A percentile compares a stretch with the other conserved stretches of the same genome.
Evolutionary conservation across 2,797 vertebrate genomes (phyloP).

Genomic region (Karalla daura): DNA sequence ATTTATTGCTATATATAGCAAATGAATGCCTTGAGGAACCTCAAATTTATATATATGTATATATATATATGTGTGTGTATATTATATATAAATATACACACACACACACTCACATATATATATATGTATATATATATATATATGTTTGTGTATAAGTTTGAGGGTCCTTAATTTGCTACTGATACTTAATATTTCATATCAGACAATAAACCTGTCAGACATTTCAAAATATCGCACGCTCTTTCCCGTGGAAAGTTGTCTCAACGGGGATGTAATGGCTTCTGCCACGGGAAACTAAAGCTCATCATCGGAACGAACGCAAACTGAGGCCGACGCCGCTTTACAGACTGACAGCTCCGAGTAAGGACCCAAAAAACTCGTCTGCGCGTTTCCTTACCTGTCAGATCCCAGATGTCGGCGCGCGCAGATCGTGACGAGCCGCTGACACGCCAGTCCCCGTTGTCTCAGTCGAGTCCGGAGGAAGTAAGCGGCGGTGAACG

Average conservation of each 20-base stretch:
- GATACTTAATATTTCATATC: conserved; percentile 11
- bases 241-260: background rate
- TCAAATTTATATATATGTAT: too few species aligned
- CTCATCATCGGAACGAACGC: background rate
- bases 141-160: background rate
- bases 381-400: too few species aligned
- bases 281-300: background rate
- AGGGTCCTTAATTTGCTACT: conserved; percentile 14
- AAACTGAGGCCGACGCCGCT: background rate
- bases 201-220: conserved; percentile 22
- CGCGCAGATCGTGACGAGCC: too few species aligned
- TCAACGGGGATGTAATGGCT: background rate
- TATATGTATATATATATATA: background rate
- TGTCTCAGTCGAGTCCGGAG: too few species aligned
- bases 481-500: too few species aligned
- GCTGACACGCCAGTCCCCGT: too few species aligned
- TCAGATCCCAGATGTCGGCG: too few species aligned
- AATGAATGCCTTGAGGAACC: too few species aligned
- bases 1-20: too few species aligned
- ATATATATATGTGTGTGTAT: too few species aligned
- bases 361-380: background rate
- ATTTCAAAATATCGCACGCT: background rate
- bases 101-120: too few species aligned
- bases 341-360: background rate
- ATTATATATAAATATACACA: too few species aligned